phyloP scores from a whole-genome alignment of 53 echinoderm and acorn worm genomes.

The Zoroaster sp. region DNA sequence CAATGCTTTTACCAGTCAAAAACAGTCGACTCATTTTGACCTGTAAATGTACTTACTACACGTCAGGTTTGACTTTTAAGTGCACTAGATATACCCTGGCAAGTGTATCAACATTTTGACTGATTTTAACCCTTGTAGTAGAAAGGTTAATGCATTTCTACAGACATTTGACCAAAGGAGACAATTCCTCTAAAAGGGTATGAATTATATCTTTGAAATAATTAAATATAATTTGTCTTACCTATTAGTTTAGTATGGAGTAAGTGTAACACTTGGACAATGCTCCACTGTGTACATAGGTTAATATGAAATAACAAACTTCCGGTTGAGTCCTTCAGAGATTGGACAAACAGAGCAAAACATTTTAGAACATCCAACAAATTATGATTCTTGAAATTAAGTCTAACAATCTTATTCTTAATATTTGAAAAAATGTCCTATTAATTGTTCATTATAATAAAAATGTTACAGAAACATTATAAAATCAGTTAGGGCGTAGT shows the following conservation, averaged over 20 bases:
- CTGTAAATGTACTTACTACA: too few species aligned
- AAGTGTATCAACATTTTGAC: too few species aligned
- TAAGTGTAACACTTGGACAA: constrained; percentile 52
- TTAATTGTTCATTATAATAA: background rate
- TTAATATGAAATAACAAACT: constrained; percentile 55
- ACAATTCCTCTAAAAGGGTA: too few species aligned
- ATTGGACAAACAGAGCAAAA: background rate
- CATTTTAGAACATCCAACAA: background rate
- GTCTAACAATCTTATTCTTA: background rate
- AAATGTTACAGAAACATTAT: background rate
- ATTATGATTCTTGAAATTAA: background rate
- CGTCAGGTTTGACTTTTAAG: too few species aligned
- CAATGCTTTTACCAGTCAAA: too few species aligned
- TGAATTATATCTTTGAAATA: too few species aligned
- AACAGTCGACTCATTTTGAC: too few species aligned
- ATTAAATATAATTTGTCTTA: too few species aligned
- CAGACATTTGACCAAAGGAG: too few species aligned
- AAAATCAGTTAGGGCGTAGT: background rate
- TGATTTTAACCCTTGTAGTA: too few species aligned
- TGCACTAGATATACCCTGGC: too few species aligned
- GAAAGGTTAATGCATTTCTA: too few species aligned
- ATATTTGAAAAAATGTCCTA: background rate
- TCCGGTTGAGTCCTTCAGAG: constrained; percentile 17
- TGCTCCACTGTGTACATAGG: constrained; percentile 61
- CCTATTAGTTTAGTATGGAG: constrained; percentile 63